Evolutionary conservation across 2,888 invertebrate genomes (phyloP).

Genomic region (Lathronympha strigana): DNA sequence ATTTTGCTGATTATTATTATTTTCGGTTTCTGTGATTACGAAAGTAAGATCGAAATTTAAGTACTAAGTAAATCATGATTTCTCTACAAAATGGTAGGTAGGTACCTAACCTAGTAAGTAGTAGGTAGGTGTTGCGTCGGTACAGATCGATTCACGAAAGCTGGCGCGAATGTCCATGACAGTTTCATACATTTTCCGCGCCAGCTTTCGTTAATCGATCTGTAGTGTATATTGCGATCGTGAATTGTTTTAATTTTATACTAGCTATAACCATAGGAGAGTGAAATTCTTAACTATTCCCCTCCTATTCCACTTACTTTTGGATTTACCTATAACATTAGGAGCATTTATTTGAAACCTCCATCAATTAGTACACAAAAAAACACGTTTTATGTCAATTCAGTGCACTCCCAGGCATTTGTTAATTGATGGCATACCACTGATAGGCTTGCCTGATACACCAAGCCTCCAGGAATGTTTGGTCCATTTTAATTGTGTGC

Average conservation of each 20-base stretch:
- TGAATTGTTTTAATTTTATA: too few species aligned
- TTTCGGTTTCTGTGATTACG: neutral
- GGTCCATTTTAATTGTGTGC: constrained; percentile 52
- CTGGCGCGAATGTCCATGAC: too few species aligned
- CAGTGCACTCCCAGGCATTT: neutral
- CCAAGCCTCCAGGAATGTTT: constrained; percentile 38
- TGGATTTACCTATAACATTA: too few species aligned
- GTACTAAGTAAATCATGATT: too few species aligned
- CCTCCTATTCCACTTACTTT: too few species aligned
- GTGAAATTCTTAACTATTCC: too few species aligned
- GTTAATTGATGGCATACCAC: constrained; percentile 25
- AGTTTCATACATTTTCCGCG: too few species aligned
- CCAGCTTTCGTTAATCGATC: too few species aligned
- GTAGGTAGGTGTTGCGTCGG: neutral
- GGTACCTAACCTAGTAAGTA: neutral
- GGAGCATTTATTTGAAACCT: neutral
- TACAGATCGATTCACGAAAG: too few species aligned
- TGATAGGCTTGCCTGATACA: constrained; percentile 23
- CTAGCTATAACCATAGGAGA: too few species aligned
- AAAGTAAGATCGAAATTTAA: too few species aligned
- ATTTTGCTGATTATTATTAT: neutral
- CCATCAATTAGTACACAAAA: neutral
- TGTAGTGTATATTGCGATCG: too few species aligned
- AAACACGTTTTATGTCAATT: neutral
- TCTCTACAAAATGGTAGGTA: neutral